A percentile compares a stretch with the other conserved stretches of the same genome.
These are phyloP conservation scores for Melanchra persicariae DNA, from an alignment of 2,888 invertebrate genomes.

Conservation along the genomic window DNA sequence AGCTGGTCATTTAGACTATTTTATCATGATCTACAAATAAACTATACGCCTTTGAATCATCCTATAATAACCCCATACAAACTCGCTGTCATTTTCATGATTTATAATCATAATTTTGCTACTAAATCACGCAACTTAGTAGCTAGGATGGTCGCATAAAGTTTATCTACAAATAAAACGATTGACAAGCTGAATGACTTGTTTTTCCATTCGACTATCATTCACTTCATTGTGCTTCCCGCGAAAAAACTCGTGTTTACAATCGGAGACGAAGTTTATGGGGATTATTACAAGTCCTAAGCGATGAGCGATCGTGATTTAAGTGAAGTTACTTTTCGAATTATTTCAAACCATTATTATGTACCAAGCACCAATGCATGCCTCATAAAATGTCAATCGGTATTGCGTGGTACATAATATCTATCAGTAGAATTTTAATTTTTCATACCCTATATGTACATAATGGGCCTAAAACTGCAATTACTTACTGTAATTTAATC, in stretches of 20 bases:
- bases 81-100: slow-evolving; percentile 30
- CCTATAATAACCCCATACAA: slow-evolving; percentile 14
- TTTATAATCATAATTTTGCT: slow-evolving; percentile 46
- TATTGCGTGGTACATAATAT: neutral
- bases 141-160: slow-evolving; percentile 68
- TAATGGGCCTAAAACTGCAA: too few species aligned
- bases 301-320: slow-evolving; percentile 28
- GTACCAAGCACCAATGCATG: neutral
- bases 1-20: too few species aligned
- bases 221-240: slow-evolving; percentile 77
- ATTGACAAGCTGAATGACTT: slow-evolving; percentile 81
- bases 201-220: slow-evolving; percentile 79
- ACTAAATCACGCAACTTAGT: slow-evolving; percentile 62
- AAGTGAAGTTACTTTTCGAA: too few species aligned
- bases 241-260: slow-evolving; percentile 83
- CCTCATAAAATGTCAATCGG: neutral
- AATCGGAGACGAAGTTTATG: slow-evolving; percentile 78
- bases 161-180: slow-evolving; percentile 76
- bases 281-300: slow-evolving; percentile 61
- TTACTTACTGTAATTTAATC: too few species aligned
- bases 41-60: neutral
- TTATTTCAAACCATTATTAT: too few species aligned
- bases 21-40: neutral
- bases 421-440: too few species aligned
- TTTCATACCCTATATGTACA: too few species aligned